Conservation (phyloP, 2,797 vertebrate species). For the Xiphophorus birchmanni region DNA sequence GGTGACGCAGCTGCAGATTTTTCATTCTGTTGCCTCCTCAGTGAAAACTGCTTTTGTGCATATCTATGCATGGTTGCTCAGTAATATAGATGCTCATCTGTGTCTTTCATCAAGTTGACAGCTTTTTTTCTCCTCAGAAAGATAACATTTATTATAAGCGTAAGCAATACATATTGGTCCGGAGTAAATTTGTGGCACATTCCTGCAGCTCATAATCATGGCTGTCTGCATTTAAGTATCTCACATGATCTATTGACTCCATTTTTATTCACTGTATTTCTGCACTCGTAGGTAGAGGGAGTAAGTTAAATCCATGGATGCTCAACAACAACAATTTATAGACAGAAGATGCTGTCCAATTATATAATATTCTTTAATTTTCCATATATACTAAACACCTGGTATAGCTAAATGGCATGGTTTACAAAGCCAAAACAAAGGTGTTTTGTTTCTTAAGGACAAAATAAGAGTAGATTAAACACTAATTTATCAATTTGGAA, state of each 20-base stretch:
- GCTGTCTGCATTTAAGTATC: conserved; percentile 83
- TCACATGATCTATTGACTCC: conserved; percentile 83
- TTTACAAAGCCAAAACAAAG: not conserved
- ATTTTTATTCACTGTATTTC: conserved; percentile 82
- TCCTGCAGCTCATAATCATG: conserved; percentile 82
- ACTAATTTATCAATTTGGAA: no score
- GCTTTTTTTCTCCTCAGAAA: conserved; percentile 85
- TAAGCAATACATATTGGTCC: conserved; percentile 83
- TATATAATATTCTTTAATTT: conserved; percentile 29
- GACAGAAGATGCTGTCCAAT: conserved; percentile 44
- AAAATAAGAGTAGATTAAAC: not conserved
- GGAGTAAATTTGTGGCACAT: conserved; percentile 80
- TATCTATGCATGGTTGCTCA: conserved; percentile 85
- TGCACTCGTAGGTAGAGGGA: conserved; percentile 67
- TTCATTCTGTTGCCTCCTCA: conserved; percentile 50
- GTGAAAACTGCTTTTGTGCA: conserved; percentile 82
- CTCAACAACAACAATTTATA: conserved; percentile 67
- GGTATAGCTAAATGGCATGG: not conserved
- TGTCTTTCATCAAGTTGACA: conserved; percentile 89
- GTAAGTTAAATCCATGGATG: conserved; percentile 63
- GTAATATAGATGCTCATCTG: conserved; percentile 86
- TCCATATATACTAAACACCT: conserved; percentile 16
- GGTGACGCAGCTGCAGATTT: conserved; percentile 68
- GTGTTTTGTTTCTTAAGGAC: not conserved
- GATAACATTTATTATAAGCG: conserved; percentile 87